Evolutionary conservation across 1,140 invertebrate genomes (phyloP).

Genomic region (Magallana angulata): DNA sequence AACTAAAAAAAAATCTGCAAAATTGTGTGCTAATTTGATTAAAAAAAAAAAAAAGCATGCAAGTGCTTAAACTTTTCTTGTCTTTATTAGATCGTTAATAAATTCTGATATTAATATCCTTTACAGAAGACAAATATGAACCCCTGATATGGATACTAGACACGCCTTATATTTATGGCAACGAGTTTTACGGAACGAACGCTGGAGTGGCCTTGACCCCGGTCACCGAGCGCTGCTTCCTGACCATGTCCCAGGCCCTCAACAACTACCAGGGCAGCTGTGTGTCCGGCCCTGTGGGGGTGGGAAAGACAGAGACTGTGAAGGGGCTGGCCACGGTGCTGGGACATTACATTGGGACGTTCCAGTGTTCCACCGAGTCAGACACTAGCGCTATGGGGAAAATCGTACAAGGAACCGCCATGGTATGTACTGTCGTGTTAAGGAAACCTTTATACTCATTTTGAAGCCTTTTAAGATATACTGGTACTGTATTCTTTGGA

Average conservation of each 20-base stretch:
- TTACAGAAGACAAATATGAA: slow-evolving; percentile 67
- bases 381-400: slow-evolving; percentile 71
- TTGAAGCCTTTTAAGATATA: too few relatives aligned
- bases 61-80: too few relatives aligned
- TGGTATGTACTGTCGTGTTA: slow-evolving; percentile 65
- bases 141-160: slow-evolving; percentile 77
- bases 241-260: slow-evolving; percentile 77
- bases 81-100: too few relatives aligned
- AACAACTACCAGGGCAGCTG: slow-evolving; percentile 71
- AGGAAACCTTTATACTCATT: too few relatives aligned
- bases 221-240: slow-evolving; percentile 76
- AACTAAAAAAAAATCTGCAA: too few relatives aligned
- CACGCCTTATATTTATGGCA: slow-evolving; percentile 74
- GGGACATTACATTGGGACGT: slow-evolving; percentile 73
- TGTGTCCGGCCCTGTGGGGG: slow-evolving; percentile 73
- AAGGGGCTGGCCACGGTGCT: slow-evolving; percentile 78
- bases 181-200: slow-evolving; percentile 78
- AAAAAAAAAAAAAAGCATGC: too few relatives aligned
- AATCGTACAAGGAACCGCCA: slow-evolving; percentile 76
- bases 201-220: slow-evolving; percentile 74
- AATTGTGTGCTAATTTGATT: too few relatives aligned
- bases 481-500: too few relatives aligned
- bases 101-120: neutral
- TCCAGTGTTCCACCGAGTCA: slow-evolving; percentile 73
- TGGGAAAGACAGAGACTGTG: slow-evolving; percentile 78